A percentile compares a stretch with the other conserved stretches of the same genome.
These are phyloP conservation scores for Craniophora ligustri DNA, from an alignment of 2,888 invertebrate species.

Conservation along the genomic window DNA sequence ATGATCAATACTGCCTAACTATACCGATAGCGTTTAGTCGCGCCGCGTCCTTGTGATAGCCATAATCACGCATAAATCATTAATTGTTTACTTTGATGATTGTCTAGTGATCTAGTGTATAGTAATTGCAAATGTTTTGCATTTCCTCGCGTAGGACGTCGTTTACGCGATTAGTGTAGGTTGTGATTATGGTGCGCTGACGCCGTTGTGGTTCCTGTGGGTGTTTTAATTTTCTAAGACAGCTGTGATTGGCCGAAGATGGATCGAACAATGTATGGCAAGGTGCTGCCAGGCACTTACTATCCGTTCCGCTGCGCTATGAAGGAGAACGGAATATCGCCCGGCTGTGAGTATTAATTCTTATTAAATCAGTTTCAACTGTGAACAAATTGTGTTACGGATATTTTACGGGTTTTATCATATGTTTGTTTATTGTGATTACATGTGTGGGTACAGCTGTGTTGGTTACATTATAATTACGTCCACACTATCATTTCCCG, in stretches of 20 bases:
- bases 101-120: constrained; percentile 4
- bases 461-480: constrained; percentile 44
- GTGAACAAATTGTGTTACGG: constrained; percentile 29
- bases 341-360: constrained; percentile 93
- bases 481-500: constrained; percentile 58
- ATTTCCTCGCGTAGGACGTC: constrained; percentile 69
- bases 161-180: constrained; percentile 75
- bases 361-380: constrained; percentile 49
- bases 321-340: constrained; percentile 94
- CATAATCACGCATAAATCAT: constrained; percentile 27
- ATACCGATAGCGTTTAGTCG: constrained; percentile 55
- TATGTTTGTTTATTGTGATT: constrained; percentile 45
- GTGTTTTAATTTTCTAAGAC: constrained; percentile 81
- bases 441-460: constrained; percentile 35
- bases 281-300: constrained; percentile 94
- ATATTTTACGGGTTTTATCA: constrained; percentile 29
- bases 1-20: constrained; percentile 51
- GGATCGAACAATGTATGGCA: constrained; percentile 97
- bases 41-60: constrained; percentile 63
- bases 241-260: constrained; percentile 87
- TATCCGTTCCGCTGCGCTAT: constrained; percentile 95
- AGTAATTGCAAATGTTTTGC: constrained; percentile 63
- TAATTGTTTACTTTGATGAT: constrained; percentile 41
- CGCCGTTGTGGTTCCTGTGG: constrained; percentile 78
- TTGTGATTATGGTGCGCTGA: constrained; percentile 84